Evolutionary conservation across 2,113 vertebrate species (phyloP), one percentile per base, ranked within the genome.

Genomic region (Origma solitaria): DNA sequence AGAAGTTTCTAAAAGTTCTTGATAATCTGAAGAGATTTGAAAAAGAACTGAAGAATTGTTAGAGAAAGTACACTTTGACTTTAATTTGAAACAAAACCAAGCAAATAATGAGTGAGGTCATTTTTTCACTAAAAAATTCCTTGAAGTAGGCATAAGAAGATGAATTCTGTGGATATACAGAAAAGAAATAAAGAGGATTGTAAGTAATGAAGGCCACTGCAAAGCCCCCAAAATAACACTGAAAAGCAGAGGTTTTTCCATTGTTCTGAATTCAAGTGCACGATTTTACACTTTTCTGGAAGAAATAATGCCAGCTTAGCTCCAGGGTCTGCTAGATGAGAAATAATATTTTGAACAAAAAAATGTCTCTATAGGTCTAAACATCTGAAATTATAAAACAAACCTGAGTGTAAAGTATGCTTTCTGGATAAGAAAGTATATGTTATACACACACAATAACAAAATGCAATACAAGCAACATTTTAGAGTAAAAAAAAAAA

Each of bases 211-310:
- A 84, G 11, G 47, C 23, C 31, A 78, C 50, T 57, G 44, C 7
- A 71, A 78, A 0, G 2, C 1, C 6, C 2, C 8, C 19, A 24
- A 40, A 71, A 27, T 6, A 77, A 24, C 0, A 0, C 50, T 53
- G 20, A 42, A 91, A 81, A 89, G 9, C 5, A 53, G 44, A 20
- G 44, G 23, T 31, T 85, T 88, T 71, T 35, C 27, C 27, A 44
- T 30, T 62, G 18, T 40, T 83, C 33, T 54, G 30, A 84, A 72
- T 77, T 86, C 8, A 85, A 70, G 57, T 53, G 71, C 3, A 5
- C 19, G 6, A 50, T 45, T 85, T 60, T 35, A 61, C 2, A 4
- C 6, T 40, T 64, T 75, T 69, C 53, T 82, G 64, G 33, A 86
- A 93, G n/a, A 90, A 78, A 82, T 28, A 61, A 61, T 2, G 9